phyloP scores from a whole-genome alignment of 2,797 vertebrate genomes.

The Sebastes diploproa region DNA sequence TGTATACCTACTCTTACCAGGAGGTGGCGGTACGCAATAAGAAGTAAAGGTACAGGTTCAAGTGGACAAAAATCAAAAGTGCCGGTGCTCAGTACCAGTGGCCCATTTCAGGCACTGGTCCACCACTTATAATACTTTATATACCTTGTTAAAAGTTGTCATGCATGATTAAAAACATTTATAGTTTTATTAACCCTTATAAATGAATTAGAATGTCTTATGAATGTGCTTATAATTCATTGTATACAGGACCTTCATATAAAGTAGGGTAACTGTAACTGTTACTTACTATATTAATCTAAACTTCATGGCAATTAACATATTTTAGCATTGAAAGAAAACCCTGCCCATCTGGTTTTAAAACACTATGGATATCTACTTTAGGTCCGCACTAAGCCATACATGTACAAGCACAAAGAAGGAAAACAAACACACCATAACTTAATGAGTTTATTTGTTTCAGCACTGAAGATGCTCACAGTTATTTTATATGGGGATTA shows the following conservation, averaged over 20 bases:
- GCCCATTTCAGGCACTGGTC: too few species aligned
- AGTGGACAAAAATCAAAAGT: too few species aligned
- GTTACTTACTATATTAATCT: background rate
- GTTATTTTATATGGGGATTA: slow-evolving; percentile 92
- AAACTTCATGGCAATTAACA: background rate
- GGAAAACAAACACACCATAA: slow-evolving; percentile 74
- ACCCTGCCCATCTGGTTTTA: background rate
- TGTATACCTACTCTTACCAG: background rate
- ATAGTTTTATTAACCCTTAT: background rate
- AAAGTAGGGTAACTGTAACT: background rate
- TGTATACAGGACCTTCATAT: background rate
- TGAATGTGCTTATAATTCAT: background rate
- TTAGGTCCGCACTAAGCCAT: slow-evolving; percentile 42
- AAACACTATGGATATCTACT: background rate
- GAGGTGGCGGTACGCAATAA: background rate
- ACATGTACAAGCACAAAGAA: slow-evolving; percentile 48
- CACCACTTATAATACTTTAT: too few species aligned
- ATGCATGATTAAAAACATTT: too few species aligned
- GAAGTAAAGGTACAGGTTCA: background rate
- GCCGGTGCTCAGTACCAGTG: too few species aligned
- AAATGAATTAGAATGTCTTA: background rate
- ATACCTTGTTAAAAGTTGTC: too few species aligned
- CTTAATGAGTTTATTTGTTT: slow-evolving; percentile 97
- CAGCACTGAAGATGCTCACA: slow-evolving; percentile 96
- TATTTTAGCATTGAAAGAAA: background rate